phyloP scores from a whole-genome alignment of 35 echinoderm and acorn worm species.

The Hemicentrotus pulcherrimus region DNA sequence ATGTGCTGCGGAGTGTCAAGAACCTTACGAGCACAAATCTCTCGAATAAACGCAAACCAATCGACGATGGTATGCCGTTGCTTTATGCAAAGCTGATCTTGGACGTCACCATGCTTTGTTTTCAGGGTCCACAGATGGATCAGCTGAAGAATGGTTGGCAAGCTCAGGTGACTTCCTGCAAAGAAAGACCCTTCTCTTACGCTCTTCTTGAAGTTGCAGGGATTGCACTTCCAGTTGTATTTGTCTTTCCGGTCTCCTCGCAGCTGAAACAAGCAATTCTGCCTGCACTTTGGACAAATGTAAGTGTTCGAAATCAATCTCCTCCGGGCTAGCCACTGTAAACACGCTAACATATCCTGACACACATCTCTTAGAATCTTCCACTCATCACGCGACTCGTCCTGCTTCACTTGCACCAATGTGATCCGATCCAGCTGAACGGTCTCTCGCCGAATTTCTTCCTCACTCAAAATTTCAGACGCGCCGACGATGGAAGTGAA shows the following conservation, averaged over 20 bases:
- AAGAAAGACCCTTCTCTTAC: background rate
- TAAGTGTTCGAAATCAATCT: conserved; percentile 1
- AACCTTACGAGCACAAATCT: conserved; percentile 29
- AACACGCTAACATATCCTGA: background rate
- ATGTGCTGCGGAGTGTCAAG: conserved; percentile 17
- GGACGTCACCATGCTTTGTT: background rate
- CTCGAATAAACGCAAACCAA: background rate
- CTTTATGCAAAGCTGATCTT: background rate
- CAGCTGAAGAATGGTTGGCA: conserved; percentile 1
- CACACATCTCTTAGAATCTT: background rate
- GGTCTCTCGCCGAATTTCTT: background rate
- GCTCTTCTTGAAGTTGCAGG: background rate
- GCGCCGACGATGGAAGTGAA: background rate
- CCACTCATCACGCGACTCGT: background rate
- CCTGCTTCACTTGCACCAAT: background rate
- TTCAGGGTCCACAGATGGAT: background rate
- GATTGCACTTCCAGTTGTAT: conserved; percentile 19
- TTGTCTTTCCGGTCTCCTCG: background rate
- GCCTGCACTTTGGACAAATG: background rate
- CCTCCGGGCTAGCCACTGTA: background rate
- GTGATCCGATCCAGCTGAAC: background rate
- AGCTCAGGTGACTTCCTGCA: conserved; percentile 22
- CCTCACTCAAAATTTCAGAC: conserved; percentile 19
- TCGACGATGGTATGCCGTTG: conserved; percentile 20
- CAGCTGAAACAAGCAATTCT: background rate